Base-by-base conservation (phyloP, 1,140 invertebrate genomes). In the Hylaeus volcanicus region DNA sequence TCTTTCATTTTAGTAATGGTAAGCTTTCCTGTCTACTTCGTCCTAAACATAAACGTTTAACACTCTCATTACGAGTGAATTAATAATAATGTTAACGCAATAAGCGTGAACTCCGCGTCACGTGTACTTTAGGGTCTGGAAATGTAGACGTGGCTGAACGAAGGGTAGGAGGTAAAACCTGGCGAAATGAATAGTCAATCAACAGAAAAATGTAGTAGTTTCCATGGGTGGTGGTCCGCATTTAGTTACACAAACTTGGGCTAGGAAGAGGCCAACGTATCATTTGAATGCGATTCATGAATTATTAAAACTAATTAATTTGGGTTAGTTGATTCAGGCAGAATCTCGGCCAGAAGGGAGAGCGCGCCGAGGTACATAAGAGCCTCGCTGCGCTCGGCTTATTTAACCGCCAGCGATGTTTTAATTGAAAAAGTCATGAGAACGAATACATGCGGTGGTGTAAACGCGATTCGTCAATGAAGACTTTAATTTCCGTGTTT, bases 281-380 rank as follows among this genome's bases (percentile, higher is more conserved):
- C 60, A 88, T 84, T 88, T 77, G 73, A 87, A 77, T 65, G 69
- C 70, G 70, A 85, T 88, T 88, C 86, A 88, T 88, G 86, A 83
- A 88, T 88, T 88, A 88, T 88, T 88, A 88, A 88, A 88, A 88
- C 74, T 88, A 88, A 88, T 88, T 88, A 85, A 88, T 88, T 88
- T 82, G 58, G 83, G 77, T 81, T 82, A 88, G 82, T 83, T 79
- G 86, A 87, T 85, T 88, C 83, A 70, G 81, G 53, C 76, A 58
- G 84, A 76, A 69, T 66, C 65, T n/a, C 64, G 78, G 51, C 58
- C 43, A 48, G 51, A 55, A 41, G 63, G 51, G 70, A 48, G n/a
- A 6, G 51, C 9, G 58, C 53, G 56, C 14, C 26, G 56, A 3
- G 74, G 39, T 76, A 75, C 37, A 63, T 48, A 71, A 68, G 58